Conservation (phyloP, 2,888 invertebrate species). For the Drosophila quinaria region DNA sequence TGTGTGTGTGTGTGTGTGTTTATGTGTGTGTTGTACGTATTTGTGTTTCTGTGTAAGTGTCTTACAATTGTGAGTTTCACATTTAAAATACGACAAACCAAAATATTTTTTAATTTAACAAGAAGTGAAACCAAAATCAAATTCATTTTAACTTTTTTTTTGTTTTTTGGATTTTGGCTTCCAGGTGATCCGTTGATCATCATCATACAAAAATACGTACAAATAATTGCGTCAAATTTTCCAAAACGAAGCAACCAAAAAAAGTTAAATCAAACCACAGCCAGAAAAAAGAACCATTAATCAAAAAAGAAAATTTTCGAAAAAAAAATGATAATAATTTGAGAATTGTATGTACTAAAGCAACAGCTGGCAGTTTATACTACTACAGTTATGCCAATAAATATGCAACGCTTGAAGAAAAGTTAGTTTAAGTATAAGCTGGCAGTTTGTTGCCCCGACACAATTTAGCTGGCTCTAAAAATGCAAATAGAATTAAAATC, state of each 20-base stretch:
- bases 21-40: conserved; percentile 36
- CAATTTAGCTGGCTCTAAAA: conserved; percentile 36
- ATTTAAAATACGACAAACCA: conserved; percentile 64
- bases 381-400: conserved; percentile 24
- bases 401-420: conserved; percentile 37
- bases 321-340: conserved; percentile 15
- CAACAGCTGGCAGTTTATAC: conserved; percentile 29
- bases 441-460: conserved; percentile 23
- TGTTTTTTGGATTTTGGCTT: conserved; percentile 42
- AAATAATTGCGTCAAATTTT: conserved; percentile 55
- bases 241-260: conserved; percentile 64
- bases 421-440: conserved; percentile 26
- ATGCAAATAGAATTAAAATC: conserved; percentile 36
- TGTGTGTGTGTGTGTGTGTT: conserved; percentile 28
- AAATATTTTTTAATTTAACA: conserved; percentile 57
- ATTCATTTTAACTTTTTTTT: conserved; percentile 43
- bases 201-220: conserved; percentile 38
- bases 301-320: conserved; percentile 21
- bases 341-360: conserved; percentile 10
- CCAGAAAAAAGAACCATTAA: conserved; percentile 35
- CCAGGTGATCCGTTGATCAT: conserved; percentile 45
- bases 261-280: conserved; percentile 63
- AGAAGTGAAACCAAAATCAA: conserved; percentile 61
- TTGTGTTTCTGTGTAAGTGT: conserved; percentile 42
- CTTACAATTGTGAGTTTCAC: conserved; percentile 65